Evolutionary conservation across 2,888 invertebrate species (phyloP).

Genomic region (Carcina quercana): DNA sequence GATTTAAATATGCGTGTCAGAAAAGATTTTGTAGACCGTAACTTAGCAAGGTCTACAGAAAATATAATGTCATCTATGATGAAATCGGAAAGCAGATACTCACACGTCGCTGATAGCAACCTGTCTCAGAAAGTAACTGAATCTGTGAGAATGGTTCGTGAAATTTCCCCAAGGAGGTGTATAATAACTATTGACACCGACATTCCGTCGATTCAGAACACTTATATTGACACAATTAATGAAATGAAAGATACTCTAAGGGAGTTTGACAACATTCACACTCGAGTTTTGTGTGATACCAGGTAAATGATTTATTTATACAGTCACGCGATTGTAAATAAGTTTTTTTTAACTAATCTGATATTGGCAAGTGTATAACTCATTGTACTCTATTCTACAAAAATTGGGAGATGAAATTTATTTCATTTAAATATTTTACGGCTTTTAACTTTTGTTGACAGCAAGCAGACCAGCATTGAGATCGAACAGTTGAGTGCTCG

Average conservation of each 20-base stretch:
- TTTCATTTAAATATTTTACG: too few species aligned
- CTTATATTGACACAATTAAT: slow-evolving; percentile 73
- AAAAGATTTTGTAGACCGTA: slow-evolving; percentile 31
- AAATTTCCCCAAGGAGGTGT: slow-evolving; percentile 46
- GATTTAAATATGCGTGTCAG: slow-evolving; percentile 37
- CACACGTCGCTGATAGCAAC: slow-evolving; percentile 22
- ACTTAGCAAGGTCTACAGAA: slow-evolving; percentile 30
- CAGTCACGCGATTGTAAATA: too few species aligned
- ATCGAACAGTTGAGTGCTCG: slow-evolving; percentile 97
- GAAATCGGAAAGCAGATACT: slow-evolving; percentile 21
- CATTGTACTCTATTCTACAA: too few species aligned
- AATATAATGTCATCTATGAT: slow-evolving; percentile 31
- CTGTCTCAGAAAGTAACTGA: slow-evolving; percentile 36
- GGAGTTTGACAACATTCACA: slow-evolving; percentile 76
- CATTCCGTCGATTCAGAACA: slow-evolving; percentile 64
- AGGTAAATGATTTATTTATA: slow-evolving; percentile 78
- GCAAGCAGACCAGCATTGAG: slow-evolving; percentile 98
- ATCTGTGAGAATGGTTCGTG: slow-evolving; percentile 39
- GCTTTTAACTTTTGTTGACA: slow-evolving; percentile 60
- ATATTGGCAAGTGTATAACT: too few species aligned
- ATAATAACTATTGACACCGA: slow-evolving; percentile 50
- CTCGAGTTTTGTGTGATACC: slow-evolving; percentile 75
- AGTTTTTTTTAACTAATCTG: too few species aligned
- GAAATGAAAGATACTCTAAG: slow-evolving; percentile 77
- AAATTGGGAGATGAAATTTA: too few species aligned